Evolutionary conservation across 2,797 vertebrate genomes (phyloP), one percentile per base, ranked within the genome.

Genomic region (Anguilla megastoma): DNA sequence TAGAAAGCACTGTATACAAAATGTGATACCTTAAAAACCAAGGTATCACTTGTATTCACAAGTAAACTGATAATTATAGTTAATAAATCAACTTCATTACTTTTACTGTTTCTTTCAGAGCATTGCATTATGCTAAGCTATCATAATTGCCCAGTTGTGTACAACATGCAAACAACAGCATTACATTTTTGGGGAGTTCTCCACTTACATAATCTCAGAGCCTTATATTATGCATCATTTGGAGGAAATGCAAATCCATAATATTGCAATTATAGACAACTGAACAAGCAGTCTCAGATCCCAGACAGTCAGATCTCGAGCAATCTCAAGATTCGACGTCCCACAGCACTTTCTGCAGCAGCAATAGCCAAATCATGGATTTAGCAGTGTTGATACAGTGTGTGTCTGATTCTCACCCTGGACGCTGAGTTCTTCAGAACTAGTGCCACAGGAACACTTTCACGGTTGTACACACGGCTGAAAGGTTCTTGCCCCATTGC

Each of bases 271-370:
- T 24, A n/a, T n/a, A 66, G 5, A 66, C 24, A n/a, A n/a, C 60
- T 66, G 60, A 24, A n/a, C 60, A 24, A 66, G 60, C 24, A 66
- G 21, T 66, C 60, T 66, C 24, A n/a, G 60, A 24, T 24, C 60
- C 5, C 58, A 60, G 21, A 24, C 58, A 24, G 58, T 60, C 58
- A 60, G 56, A n/a, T 63, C 60, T 63, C 24, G 8, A 66, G 60
- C 16, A n/a, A n/a, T 66, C 60, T 66, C 60, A n/a, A 66, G 60
- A 66, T 66, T 4, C 60, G 0, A n/a, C 7, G 7, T 66, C 21
- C 21, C n/a, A 66, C 60, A 66, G 60, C 60, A 66, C 58, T n/a
- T 66, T 66, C 60, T 66, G 60, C 60, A 66, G 60, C 60, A 66
- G 60, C 21, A 66, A n/a, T 24, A 66, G 60, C 60, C 60, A 66